phyloP scores from a whole-genome alignment of 2,113 vertebrate genomes.

The Chroicocephalus ridibundus region DNA sequence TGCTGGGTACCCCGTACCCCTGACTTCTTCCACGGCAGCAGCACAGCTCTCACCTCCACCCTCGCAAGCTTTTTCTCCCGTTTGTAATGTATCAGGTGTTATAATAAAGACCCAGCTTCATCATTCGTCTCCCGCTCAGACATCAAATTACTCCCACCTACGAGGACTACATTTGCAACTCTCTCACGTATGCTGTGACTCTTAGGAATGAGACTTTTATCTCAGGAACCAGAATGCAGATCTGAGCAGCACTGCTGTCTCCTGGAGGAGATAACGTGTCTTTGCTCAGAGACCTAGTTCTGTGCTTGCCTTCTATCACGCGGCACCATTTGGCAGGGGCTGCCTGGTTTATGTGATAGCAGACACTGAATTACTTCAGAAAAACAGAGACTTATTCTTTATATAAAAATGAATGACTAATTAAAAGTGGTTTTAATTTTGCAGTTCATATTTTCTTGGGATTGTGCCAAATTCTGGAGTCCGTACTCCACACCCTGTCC shows the following conservation, averaged over 20 bases:
- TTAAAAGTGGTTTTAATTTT: conserved; percentile 49
- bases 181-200: not conserved
- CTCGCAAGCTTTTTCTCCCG: not conserved
- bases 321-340: conserved; percentile 20
- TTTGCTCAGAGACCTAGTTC: not conserved
- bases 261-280: not conserved
- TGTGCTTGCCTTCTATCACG: conserved; percentile 13
- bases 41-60: not conserved
- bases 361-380: not conserved
- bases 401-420: conserved; percentile 20
- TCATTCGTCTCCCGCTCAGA: not conserved
- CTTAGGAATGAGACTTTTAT: not conserved
- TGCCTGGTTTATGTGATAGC: conserved; percentile 27
- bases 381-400: not conserved
- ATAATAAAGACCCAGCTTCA: not conserved
- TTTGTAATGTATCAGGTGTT: not conserved
- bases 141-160: conserved; percentile 11
- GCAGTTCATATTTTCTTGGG: not conserved
- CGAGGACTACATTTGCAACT: not conserved
- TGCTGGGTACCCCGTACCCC: not conserved
- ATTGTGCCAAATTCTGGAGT: not conserved
- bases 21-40: not conserved
- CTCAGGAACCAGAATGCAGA: not conserved
- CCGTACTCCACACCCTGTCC: conserved; percentile 35
- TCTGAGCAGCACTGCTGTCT: conserved; percentile 22